Percentiles rank a stretch among this genome's conserved stretches.
Conservation (phyloP, 2,888 invertebrate species). For the Plagodis dolabraria region DNA sequence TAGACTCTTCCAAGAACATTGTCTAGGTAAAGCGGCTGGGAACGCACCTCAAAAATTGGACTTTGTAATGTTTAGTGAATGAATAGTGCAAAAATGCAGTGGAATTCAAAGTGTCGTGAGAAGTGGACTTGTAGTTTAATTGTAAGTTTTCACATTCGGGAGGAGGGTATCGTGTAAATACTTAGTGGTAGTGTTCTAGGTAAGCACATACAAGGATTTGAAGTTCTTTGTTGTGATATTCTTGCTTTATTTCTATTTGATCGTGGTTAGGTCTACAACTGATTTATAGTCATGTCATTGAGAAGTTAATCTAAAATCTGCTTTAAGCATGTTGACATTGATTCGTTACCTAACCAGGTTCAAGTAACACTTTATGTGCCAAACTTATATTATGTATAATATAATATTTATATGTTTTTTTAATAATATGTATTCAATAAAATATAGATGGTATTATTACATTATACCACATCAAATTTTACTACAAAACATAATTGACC, state of each 20-base stretch:
- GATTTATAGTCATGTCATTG: constrained; percentile 7
- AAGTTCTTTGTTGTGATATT: constrained; percentile 65
- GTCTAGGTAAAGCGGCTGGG: constrained; percentile 79
- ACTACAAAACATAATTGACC: no score
- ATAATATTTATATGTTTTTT: no score
- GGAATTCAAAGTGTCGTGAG: constrained; percentile 57
- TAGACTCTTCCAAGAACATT: constrained; percentile 70
- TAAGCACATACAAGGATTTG: constrained; percentile 80
- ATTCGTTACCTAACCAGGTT: constrained; percentile 36
- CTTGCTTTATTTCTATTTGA: constrained; percentile 38
- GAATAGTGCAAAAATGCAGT: constrained; percentile 54
- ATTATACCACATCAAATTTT: no score
- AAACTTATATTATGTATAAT: constrained; percentile 4
- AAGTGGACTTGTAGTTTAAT: constrained; percentile 51
- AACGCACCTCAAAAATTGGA: constrained; percentile 43
- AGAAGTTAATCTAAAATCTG: not conserved
- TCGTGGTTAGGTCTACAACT: constrained; percentile 38
- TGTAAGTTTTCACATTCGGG: constrained; percentile 48
- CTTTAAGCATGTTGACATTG: constrained; percentile 2
- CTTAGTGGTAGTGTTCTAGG: constrained; percentile 49
- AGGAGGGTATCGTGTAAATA: constrained; percentile 73
- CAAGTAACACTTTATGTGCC: constrained; percentile 34
- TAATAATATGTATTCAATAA: no score
- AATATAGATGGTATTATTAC: no score
- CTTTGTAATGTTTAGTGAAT: constrained; percentile 33